Base-by-base conservation (phyloP, 2,797 vertebrate genomes). In the Heteromormyrus szaboi region DNA sequence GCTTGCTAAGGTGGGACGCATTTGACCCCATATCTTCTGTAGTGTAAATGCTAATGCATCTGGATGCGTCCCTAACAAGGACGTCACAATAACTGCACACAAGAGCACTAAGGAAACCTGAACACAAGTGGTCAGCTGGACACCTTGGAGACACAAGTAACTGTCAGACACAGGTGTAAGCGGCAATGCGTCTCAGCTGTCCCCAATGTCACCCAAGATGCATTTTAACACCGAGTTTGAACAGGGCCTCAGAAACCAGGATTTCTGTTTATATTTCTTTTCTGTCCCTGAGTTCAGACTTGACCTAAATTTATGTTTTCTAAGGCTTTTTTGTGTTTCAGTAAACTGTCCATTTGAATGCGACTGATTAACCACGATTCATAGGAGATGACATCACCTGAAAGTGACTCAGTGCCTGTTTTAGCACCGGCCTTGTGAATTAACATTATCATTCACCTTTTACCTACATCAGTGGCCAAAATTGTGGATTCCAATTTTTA, bases 341-440 rank as follows among this genome's bases (percentile, higher is more conserved):
- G 41, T 83, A 86, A 90, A n/a, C 79, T 50, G 5, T 88, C 89
- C 65, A 87, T 90, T 89, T 90, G 54, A 89, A 91, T 19, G 85
- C 50, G 50, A 90, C 90, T 89, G 84, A 87, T 91, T 44, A 56
- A 85, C 89, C 89, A 91, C 88, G 89, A 89, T 94, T 93, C 92
- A 90, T 85, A 93, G 90, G 92, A 90, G 88, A 93, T 91, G 93
- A 93, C 93, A 92, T 94, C 91, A 93, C 91, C 89, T 89, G 54
- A 88, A 92, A 89, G 92, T 93, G 94, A 94, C 93, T 91, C 91
- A 87, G 91, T 92, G 93, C 91, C 85, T 88, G 3, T 12, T 85
- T 87, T 44, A 81, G 72, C 17, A 48, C n/a, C 0, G n/a, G 22
- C 56, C 41, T 17, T 53, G 9, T 53, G 29, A 85, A 37, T 72